A percentile compares a stretch with the other conserved stretches of the same genome.
phyloP scores from a whole-genome alignment of 2,113 vertebrate genomes.

The Dendrocopos noguchii region DNA sequence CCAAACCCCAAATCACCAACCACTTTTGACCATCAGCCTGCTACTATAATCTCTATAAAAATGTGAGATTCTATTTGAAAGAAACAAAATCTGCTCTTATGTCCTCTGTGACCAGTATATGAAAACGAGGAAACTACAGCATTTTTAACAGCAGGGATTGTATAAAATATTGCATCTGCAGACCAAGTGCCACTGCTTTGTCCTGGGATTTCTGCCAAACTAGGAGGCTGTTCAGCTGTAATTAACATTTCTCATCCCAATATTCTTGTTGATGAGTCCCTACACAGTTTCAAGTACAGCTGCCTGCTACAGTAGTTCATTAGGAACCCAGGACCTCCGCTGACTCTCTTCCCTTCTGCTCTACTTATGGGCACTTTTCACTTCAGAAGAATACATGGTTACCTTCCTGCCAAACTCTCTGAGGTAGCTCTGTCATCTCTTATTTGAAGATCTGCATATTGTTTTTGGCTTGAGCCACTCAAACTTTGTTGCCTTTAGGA shows the following conservation, averaged over 20 bases:
- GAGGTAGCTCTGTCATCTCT: neutral
- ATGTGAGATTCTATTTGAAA: neutral
- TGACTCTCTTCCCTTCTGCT: slow-evolving; percentile 44
- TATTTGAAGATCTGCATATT: neutral
- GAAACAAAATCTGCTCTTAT: neutral
- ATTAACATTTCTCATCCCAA: slow-evolving; percentile 58
- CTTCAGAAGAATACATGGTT: neutral
- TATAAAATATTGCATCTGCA: slow-evolving; percentile 1
- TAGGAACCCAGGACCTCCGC: slow-evolving; percentile 40
- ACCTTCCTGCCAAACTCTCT: neutral
- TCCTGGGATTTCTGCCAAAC: slow-evolving; percentile 59
- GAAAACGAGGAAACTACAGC: neutral
- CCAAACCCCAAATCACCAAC: neutral
- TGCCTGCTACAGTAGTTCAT: slow-evolving; percentile 33
- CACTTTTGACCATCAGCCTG: neutral
- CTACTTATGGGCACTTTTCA: neutral
- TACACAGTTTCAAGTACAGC: slow-evolving; percentile 37
- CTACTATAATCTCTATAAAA: neutral
- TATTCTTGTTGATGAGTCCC: slow-evolving; percentile 47
- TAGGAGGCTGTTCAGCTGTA: slow-evolving; percentile 23
- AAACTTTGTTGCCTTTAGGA: neutral
- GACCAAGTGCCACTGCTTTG: slow-evolving; percentile 11
- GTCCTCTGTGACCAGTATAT: neutral
- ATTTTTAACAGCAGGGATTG: neutral
- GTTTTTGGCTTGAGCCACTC: neutral